Evolutionary conservation across 1,140 invertebrate genomes (phyloP), one percentile per base, ranked within the genome.

Genomic region (Drosophila ohnishii): DNA sequence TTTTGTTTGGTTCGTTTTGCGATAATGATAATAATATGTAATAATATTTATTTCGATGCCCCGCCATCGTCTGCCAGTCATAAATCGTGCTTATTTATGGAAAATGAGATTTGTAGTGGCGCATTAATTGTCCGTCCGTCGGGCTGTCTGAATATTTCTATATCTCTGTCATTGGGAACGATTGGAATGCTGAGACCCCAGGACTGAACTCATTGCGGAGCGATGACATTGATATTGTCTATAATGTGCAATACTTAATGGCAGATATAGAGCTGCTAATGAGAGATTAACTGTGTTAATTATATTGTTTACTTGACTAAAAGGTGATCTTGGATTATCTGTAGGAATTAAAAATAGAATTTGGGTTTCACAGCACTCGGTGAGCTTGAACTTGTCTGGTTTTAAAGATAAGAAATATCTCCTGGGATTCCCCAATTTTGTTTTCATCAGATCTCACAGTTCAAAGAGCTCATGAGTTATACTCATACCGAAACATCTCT

Each of bases 41-140:
- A 71, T 76, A 75, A 66, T 75, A 76, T 62, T 69, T 76, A 77
- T 75, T 77, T 73, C 48, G 71, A 70, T 73, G 47, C 69, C 59
- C 42, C 40, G 45, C 39, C 37, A 30, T 4, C 32, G 32, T n/a
- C 37, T 56, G 60, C 34, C 57, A 55, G 82, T 60, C 83, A 67
- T 86, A 86, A 86, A 86, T 86, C 48, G 82, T 75, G 65, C 58
- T 75, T 82, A 85, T 86, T 86, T 75, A 75, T 86, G 71, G 79
- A 77, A 84, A 84, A 84, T 85, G 73, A 77, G 77, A 80, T 84
- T 80, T 84, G 76, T 84, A 76, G 80, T 76, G 72, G 62, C 76
- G 80, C 80, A 67, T 84, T 80, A 77, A 84, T 53, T 80, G 77
- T 44, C 45, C 48, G 60, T 58, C 55, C 32, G 37, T 61, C 47